phyloP scores from a whole-genome alignment of 2,888 invertebrate genomes.

The Petrophora chlorosata region DNA sequence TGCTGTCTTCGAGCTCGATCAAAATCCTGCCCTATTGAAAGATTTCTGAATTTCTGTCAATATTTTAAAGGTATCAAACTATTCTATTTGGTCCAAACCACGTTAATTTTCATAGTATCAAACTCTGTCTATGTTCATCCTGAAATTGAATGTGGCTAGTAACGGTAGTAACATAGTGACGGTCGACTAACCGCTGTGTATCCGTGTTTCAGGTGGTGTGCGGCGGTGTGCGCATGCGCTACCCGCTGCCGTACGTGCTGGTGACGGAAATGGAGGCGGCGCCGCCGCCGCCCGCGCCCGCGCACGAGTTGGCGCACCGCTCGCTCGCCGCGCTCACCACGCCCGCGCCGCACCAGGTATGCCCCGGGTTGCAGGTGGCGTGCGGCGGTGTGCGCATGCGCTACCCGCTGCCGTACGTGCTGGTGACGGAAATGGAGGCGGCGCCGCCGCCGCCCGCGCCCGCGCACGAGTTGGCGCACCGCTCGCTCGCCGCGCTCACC shows the following conservation, averaged over 20 bases:
- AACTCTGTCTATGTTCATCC: no score
- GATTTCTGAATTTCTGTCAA: no score
- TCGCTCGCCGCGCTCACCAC: slow-evolving; percentile 61
- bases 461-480: slow-evolving; percentile 45
- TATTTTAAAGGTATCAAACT: no score
- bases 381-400: slow-evolving; percentile 96
- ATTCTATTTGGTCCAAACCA: no score
- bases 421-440: slow-evolving; percentile 94
- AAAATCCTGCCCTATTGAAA: no score
- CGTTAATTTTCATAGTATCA: no score
- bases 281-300: slow-evolving; percentile 43
- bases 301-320: slow-evolving; percentile 44
- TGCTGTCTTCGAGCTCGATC: no score
- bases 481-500: slow-evolving; percentile 58
- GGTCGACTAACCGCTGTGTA: not conserved
- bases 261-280: slow-evolving; percentile 93
- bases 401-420: slow-evolving; percentile 97
- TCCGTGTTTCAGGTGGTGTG: slow-evolving; percentile 80
- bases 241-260: slow-evolving; percentile 97
- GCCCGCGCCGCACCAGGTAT: slow-evolving; percentile 52
- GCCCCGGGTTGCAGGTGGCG: slow-evolving; percentile 74
- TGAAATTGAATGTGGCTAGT: no score
- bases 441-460: slow-evolving; percentile 44
- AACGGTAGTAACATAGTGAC: not conserved
- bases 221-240: slow-evolving; percentile 96